Evolutionary conservation across 2,797 vertebrate genomes (phyloP), one percentile per base, ranked within the genome.

Genomic region (Chiloscyllium punctatum): DNA sequence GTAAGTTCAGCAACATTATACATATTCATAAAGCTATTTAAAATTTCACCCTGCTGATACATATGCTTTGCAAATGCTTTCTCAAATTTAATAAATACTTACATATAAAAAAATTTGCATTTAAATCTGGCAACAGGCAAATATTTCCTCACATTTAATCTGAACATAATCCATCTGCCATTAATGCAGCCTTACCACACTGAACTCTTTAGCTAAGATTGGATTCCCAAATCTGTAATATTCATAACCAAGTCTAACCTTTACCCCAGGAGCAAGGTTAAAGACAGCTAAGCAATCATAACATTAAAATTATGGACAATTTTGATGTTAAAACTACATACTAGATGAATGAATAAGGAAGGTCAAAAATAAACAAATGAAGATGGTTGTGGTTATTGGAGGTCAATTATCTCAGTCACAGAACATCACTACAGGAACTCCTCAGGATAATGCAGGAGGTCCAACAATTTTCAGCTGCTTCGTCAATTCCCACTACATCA

Each of bases 51-150:
- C 94, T 95, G 96, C 92, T 96, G 21, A 90, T 77, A 2, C 94
- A 33, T 90, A 91, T 62, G 72, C 82, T 95, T 96, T 51, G 77
- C 7, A 9, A 90, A 66, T 57, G 9, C 25, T 88, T 88, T 62
- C 2, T 5, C 5, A 57, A 57, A 53, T 88, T 51, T 88, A 11
- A 86, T 51, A 51, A 25, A 53, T 13, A 30, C 53, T 57, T 53
- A 57, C 25, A 27, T 23, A 48, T 11, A 18, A 42, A 37, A 53
- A 25, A 94, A 95, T 96, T 97, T 96, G 96, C 96, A 95, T 96
- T 96, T 96, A 97, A 96, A 96, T 96, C 97, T 96, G 96, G 96
- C 96, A 97, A 97, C 30, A 27, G 72, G 72, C 21, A 48, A 82
- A 1, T 48, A 21, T 48, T 16, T 48, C 37, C 42, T 84, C 42